Percentiles rank a stretch among this genome's conserved stretches.
phyloP scores from a whole-genome alignment of 1,140 invertebrate genomes.

The Drosophila malerkotliana region DNA sequence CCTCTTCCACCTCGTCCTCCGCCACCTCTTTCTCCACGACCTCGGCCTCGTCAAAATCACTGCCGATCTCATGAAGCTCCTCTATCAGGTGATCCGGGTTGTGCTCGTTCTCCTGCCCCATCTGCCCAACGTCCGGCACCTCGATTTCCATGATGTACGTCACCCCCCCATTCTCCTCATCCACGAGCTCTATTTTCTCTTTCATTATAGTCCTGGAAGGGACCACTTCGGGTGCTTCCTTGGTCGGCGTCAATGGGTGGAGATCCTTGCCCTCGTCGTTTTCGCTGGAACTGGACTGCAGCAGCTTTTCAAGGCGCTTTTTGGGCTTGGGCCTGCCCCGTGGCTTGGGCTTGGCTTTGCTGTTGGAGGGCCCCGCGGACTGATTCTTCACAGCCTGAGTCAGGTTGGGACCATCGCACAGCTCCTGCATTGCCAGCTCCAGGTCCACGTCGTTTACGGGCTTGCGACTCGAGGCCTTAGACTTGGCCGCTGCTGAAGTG shows the following conservation, averaged over 20 bases:
- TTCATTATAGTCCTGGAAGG: neutral
- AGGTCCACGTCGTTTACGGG: constrained; percentile 43
- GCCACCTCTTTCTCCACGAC: neutral
- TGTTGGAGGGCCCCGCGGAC: neutral
- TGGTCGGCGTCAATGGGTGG: neutral
- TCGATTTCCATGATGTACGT: neutral
- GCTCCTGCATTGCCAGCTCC: constrained; percentile 55
- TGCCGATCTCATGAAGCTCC: neutral
- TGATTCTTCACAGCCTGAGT: neutral
- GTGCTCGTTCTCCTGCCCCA: neutral
- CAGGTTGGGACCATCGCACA: constrained; percentile 30
- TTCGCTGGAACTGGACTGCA: constrained; percentile 20
- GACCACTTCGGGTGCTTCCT: neutral
- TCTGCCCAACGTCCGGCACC: neutral
- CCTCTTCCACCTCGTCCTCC: too few relatives aligned
- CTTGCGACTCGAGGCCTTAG: neutral
- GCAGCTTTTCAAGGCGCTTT: constrained; percentile 1
- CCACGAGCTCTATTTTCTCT: neutral
- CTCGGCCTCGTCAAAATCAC: neutral
- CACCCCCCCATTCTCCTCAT: neutral
- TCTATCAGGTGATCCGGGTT: neutral
- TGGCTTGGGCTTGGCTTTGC: constrained; percentile 10
- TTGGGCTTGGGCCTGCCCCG: neutral
- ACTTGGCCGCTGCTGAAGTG: constrained; percentile 17
- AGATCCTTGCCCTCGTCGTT: neutral